phyloP scores from a whole-genome alignment of 2,113 vertebrate species.

The Empidonax traillii region DNA sequence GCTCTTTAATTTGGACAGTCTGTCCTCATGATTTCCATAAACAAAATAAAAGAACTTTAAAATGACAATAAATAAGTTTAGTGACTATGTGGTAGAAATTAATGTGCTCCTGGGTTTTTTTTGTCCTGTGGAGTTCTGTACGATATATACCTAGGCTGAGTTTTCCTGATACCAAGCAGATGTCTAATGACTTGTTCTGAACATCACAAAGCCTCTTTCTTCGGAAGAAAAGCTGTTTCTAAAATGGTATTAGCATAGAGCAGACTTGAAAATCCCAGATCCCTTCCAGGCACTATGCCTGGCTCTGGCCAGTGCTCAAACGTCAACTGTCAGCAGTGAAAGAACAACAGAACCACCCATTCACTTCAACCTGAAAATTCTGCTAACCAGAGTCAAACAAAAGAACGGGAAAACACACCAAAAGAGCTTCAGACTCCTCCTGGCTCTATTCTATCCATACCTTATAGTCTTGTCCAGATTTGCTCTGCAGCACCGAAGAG shows the following conservation, averaged over 20 bases:
- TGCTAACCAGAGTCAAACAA: not conserved
- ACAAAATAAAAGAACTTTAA: not conserved
- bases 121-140: not conserved
- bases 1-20: not conserved
- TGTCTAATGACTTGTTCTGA: not conserved
- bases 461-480: constrained; percentile 90
- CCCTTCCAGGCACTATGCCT: not conserved
- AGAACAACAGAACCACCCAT: not conserved
- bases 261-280: not conserved
- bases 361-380: not conserved
- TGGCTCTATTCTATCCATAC: constrained; percentile 53
- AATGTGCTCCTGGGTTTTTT: not conserved
- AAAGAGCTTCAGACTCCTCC: not conserved
- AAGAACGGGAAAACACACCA: not conserved
- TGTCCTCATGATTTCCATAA: not conserved
- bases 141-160: not conserved
- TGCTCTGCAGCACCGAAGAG: constrained; percentile 91
- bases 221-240: not conserved
- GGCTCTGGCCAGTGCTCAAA: not conserved
- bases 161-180: not conserved
- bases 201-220: not conserved
- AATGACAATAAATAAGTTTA: not conserved
- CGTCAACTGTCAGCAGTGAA: not conserved
- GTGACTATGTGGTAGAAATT: not conserved
- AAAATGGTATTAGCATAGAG: not conserved